phyloP scores from a whole-genome alignment of 1,140 invertebrate species.

The Diachasma alloeum region DNA sequence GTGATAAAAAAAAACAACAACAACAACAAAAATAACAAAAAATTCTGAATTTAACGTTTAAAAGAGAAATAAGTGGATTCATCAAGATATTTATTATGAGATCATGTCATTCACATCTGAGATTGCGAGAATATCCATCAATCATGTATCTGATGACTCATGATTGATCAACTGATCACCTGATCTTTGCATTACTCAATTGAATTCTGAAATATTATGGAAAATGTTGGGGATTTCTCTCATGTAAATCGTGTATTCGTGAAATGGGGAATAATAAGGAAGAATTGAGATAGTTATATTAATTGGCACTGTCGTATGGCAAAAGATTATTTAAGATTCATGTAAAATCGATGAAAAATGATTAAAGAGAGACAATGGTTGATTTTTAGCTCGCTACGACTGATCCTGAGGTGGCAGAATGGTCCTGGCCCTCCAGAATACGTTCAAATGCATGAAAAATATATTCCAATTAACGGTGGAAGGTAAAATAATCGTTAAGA shows the following conservation, averaged over 20 bases:
- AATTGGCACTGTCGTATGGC: background rate
- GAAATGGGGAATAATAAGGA: conserved; percentile 5
- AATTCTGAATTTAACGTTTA: background rate
- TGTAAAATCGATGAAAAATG: background rate
- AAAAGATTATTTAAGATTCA: background rate
- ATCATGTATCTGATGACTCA: no score
- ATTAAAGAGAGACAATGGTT: conserved; percentile 18
- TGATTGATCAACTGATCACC: background rate
- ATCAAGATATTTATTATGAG: background rate
- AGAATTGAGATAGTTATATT: background rate
- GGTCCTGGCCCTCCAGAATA: background rate
- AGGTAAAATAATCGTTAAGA: background rate
- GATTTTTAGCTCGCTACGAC: conserved; percentile 24
- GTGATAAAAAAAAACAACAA: background rate
- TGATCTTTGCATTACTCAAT: conserved; percentile 9
- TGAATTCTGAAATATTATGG: background rate
- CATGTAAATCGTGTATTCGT: conserved; percentile 29
- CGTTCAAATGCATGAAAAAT: background rate
- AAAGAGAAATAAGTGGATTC: background rate
- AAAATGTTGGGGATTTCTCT: background rate
- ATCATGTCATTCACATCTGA: no score
- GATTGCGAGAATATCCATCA: no score
- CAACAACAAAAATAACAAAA: background rate
- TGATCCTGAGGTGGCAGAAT: conserved; percentile 15
- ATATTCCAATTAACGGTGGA: background rate